Evolutionary conservation across 2,113 vertebrate genomes (phyloP).

Genomic region (Eclectus roratus): DNA sequence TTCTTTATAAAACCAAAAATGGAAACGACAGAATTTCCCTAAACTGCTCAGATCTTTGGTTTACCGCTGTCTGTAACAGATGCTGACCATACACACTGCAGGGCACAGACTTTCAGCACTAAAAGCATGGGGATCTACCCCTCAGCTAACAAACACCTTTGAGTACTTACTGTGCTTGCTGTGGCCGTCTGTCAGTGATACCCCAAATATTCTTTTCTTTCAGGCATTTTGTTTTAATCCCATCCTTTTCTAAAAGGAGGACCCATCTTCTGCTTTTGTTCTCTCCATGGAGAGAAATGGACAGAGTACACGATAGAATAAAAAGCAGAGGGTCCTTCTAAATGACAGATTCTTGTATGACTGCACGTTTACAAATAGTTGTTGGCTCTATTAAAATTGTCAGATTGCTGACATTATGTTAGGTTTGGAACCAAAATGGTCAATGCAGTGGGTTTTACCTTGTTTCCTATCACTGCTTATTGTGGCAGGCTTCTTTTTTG

Average conservation of each 20-base stretch:
- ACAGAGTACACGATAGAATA: not conserved
- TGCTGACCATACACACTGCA: not conserved
- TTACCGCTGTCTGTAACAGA: not conserved
- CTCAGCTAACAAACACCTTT: not conserved
- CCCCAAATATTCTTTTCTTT: not conserved
- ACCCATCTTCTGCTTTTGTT: not conserved
- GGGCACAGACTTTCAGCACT: not conserved
- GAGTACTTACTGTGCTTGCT: not conserved
- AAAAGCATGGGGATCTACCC: not conserved
- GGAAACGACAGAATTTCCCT: not conserved
- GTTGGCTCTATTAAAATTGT: not conserved
- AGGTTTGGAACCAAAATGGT: not conserved
- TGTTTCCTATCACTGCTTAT: not conserved
- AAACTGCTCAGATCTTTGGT: not conserved
- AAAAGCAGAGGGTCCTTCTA: not conserved
- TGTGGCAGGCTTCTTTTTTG: not conserved
- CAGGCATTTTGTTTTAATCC: not conserved
- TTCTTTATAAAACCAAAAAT: not conserved
- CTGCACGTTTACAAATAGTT: not conserved
- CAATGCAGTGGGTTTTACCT: not conserved
- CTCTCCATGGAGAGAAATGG: not conserved
- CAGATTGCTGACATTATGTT: not conserved
- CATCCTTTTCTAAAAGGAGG: not conserved
- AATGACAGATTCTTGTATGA: not conserved
- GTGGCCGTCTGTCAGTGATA: not conserved